A percentile compares a stretch with the other conserved stretches of the same genome.
Conservation (phyloP, 2,888 invertebrate genomes). For the Sinopyrophorus schimmeli region DNA sequence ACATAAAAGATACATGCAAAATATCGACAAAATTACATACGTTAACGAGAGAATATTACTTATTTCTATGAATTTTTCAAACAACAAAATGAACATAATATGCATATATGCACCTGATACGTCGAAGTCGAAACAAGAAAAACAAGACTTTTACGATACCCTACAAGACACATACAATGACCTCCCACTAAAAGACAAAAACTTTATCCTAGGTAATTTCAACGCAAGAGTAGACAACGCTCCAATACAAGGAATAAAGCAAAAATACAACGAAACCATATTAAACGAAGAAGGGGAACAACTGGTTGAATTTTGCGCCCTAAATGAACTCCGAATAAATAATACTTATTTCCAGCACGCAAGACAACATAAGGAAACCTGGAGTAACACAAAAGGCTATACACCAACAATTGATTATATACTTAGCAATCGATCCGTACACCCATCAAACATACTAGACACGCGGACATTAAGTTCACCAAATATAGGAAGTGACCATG, state of each 20-base stretch:
- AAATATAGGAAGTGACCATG: constrained; percentile 4
- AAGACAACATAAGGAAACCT: neutral
- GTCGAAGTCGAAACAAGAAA: constrained; percentile 1
- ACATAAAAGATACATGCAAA: constrained; percentile 5
- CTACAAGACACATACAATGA: constrained; percentile 2
- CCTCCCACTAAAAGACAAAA: neutral
- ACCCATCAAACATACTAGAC: constrained; percentile 1
- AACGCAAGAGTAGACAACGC: neutral
- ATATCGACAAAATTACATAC: constrained; percentile 3
- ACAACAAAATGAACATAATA: constrained; percentile 1
- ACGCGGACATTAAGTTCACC: neutral
- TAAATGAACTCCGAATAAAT: neutral
- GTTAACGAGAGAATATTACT: constrained; percentile 5
- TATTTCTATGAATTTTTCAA: neutral
- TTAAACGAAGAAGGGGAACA: neutral
- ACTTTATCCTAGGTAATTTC: neutral
- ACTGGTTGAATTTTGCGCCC: constrained; percentile 1
- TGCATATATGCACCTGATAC: neutral
- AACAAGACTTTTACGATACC: constrained; percentile 1
- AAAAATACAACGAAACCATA: neutral
- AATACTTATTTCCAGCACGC: no score
- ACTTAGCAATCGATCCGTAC: constrained; percentile 1
- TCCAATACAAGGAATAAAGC: neutral
- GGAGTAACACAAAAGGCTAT: constrained; percentile 1
- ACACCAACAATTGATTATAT: constrained; percentile 1